Evolutionary conservation across 1,140 invertebrate genomes (phyloP).

Genomic region (Chrysopa pallens): DNA sequence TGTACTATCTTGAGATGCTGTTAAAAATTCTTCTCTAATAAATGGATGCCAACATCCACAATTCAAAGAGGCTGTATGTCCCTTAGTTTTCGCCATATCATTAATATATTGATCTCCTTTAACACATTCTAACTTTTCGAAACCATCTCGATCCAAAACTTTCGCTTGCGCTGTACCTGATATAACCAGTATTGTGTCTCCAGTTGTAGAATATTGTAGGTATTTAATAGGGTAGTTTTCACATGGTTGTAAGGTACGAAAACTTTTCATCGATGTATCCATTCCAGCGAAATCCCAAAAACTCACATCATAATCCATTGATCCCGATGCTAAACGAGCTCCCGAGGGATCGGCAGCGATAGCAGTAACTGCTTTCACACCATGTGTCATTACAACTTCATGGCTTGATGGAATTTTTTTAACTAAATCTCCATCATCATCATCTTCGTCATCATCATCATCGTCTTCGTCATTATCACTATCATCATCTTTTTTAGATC

Average conservation of each 20-base stretch:
- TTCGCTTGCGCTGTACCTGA: constrained; percentile 87
- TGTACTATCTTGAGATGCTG: constrained; percentile 83
- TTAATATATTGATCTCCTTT: constrained; percentile 94
- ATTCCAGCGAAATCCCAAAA: constrained; percentile 99
- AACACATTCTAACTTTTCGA: constrained; percentile 86
- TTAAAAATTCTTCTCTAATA: constrained; percentile 82
- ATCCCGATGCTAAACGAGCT: constrained; percentile 57
- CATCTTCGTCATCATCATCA: constrained; percentile 28
- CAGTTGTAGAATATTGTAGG: constrained; percentile 82
- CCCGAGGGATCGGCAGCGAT: constrained; percentile 84
- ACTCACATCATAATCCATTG: constrained; percentile 86
- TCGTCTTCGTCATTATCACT: constrained; percentile 25
- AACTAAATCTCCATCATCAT: constrained; percentile 29
- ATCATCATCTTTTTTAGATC: constrained; percentile 10
- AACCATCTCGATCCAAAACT: constrained; percentile 88
- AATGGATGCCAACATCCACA: constrained; percentile 89
- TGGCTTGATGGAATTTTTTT: constrained; percentile 59
- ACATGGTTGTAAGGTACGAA: constrained; percentile 81
- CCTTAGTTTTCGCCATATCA: constrained; percentile 89
- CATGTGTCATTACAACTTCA: constrained; percentile 72
- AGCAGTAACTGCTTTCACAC: constrained; percentile 70
- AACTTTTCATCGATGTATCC: constrained; percentile 78
- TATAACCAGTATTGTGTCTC: constrained; percentile 85
- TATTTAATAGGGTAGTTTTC: constrained; percentile 88
- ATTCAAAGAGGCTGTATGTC: constrained; percentile 84